Base-by-base conservation (phyloP, 37 sponge, comb jelly and placozoan genomes). In the Eunapius fragilis region DNA sequence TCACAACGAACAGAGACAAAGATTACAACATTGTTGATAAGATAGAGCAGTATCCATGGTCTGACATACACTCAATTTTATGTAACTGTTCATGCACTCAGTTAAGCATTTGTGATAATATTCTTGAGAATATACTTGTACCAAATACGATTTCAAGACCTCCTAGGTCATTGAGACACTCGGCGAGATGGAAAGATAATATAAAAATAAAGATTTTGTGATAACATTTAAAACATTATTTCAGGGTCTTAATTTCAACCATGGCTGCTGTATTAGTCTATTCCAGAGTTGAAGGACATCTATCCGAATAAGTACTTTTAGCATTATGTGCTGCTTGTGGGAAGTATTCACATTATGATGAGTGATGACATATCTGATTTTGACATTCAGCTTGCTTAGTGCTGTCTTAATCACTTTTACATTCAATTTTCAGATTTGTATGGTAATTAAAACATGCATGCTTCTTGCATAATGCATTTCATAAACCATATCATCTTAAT, bases 361-460 rank as follows among this genome's bases (percentile, higher is more conserved):
- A 41, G 77, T 34, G 77, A 76, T n/a, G 11, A 37, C 13, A 76
- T 76, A 33, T 0, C 23, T 76, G 37, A 30, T 12, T 76, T 41
- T 34, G 2, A 25, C 12, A 3, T 76, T 19, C 41, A 76, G 24
- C 10, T 33, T 27, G 26, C 76, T 75, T 2, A 75, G 4, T 22
- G 17, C 22, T 36, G 34, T 37, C 37, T 76, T 13, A 41, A 25
- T 19, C 37, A 76, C 33, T 76, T n/a, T 41, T 76, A 31, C 11
- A 36, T 76, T 41, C 34, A 41, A 25, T 41, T 76, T n/a, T 24
- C 77, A 31, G 77, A 76, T 41, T 41, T 76, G 6, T 76, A 76
- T 76, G 77, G 77, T 34, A 41, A 76, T 3, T 33, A 23, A 5
- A 58, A 1, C 14, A 19, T 17, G 14, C 19, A 19, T 2, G 14